Evolutionary conservation across 2,797 vertebrate species (phyloP).

Genomic region (Protosalanx chinensis): DNA sequence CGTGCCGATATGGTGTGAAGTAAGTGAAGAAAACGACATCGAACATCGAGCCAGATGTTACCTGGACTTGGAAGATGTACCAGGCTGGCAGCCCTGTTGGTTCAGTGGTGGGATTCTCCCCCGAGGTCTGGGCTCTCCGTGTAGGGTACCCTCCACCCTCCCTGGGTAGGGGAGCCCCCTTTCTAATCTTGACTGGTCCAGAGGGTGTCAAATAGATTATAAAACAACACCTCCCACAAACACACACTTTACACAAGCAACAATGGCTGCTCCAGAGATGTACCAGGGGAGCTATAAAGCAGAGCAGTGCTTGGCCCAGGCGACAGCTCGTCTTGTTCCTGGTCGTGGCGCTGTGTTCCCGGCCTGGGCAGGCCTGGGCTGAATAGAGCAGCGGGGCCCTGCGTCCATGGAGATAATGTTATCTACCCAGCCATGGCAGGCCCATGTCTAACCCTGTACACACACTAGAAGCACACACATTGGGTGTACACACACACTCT

Average conservation of each 20-base stretch:
- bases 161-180: conserved; percentile 56
- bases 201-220: conserved; percentile 63
- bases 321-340: conserved; percentile 69
- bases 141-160: neutral
- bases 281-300: conserved; percentile 68
- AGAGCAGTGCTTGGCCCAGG: conserved; percentile 47
- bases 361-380: conserved; percentile 63
- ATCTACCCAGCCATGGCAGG: conserved; percentile 69
- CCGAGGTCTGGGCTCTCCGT: too few species aligned
- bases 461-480: conserved; percentile 19
- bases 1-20: neutral
- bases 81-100: too few species aligned
- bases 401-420: conserved; percentile 79
- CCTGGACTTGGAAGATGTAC: too few species aligned
- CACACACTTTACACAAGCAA: neutral
- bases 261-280: neutral
- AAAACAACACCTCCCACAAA: conserved; percentile 45
- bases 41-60: too few species aligned
- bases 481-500: neutral
- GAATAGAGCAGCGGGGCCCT: conserved; percentile 70
- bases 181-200: conserved; percentile 75
- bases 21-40: neutral
- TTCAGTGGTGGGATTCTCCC: too few species aligned
- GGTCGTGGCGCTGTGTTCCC: conserved; percentile 69
- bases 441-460: conserved; percentile 57